Evolutionary conservation across 2,797 vertebrate genomes (phyloP).

Genomic region (Arremon aurantiirostris): DNA sequence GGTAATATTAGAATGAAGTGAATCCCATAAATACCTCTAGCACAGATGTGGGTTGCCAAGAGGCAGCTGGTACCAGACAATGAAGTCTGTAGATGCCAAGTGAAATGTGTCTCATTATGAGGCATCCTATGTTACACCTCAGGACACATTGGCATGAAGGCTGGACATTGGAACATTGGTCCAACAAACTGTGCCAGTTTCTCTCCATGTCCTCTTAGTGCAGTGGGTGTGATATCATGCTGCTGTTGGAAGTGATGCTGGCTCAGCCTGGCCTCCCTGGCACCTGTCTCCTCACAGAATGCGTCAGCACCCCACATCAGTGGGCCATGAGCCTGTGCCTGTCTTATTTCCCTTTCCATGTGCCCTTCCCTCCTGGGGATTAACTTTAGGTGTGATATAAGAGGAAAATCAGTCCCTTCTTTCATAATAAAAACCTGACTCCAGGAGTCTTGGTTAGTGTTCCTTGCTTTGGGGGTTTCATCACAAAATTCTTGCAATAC

Average conservation of each 20-base stretch:
- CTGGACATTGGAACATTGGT: background rate
- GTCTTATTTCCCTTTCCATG: background rate
- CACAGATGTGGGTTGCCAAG: background rate
- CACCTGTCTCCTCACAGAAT: background rate
- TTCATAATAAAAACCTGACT: background rate
- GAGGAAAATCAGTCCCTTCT: background rate
- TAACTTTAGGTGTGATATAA: background rate
- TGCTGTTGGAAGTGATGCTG: background rate
- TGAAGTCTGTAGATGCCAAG: background rate
- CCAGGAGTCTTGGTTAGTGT: background rate
- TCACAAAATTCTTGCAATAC: background rate
- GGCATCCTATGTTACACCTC: background rate
- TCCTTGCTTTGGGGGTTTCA: background rate
- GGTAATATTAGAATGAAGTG: background rate
- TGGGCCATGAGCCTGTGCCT: background rate
- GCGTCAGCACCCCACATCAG: background rate
- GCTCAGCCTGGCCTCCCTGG: background rate
- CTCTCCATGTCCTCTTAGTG: accelerated
- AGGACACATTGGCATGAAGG: background rate
- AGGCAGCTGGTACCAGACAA: background rate
- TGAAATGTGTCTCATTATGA: background rate
- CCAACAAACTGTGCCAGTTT: background rate
- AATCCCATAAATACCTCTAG: background rate
- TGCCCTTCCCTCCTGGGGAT: background rate
- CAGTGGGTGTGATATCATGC: background rate